Conservation (phyloP, 1,140 invertebrate species). For the Argopecten irradians region DNA sequence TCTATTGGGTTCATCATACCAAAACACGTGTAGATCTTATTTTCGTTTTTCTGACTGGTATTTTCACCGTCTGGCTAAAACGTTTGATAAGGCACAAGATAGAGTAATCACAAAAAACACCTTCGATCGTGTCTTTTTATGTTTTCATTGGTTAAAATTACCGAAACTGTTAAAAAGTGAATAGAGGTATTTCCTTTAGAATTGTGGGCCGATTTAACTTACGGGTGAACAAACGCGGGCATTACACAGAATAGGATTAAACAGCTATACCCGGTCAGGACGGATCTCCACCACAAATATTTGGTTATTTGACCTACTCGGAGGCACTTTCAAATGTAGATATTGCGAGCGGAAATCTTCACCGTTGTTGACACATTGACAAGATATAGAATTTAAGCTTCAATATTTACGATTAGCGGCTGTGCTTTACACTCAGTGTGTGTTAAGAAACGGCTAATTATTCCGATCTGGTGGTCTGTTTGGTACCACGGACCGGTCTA, state of each 20-base stretch:
- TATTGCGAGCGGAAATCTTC: neutral
- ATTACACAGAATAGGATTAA: neutral
- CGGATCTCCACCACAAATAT: neutral
- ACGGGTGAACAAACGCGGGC: neutral
- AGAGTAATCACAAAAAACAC: neutral
- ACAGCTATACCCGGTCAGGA: neutral
- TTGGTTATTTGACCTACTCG: constrained; percentile 16
- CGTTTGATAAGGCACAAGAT: constrained; percentile 15
- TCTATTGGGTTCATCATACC: constrained; percentile 4
- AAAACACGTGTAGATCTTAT: constrained; percentile 11
- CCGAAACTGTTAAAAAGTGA: constrained; percentile 17
- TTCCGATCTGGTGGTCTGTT: neutral
- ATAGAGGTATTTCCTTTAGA: neutral
- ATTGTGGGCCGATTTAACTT: neutral
- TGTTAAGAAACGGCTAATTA: constrained; percentile 1
- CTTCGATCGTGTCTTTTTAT: neutral
- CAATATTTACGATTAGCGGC: neutral
- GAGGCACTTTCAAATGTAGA: constrained; percentile 14
- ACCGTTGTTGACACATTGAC: constrained; percentile 20
- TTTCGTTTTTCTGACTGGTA: neutral
- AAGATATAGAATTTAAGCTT: constrained; percentile 18
- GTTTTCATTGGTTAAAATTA: constrained; percentile 15
- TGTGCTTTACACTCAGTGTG: neutral
- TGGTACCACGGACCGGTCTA: constrained; percentile 3
- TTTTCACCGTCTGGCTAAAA: neutral